Conservation (phyloP, 2,113 vertebrate genomes). For the Rhynchomys soricoides region DNA sequence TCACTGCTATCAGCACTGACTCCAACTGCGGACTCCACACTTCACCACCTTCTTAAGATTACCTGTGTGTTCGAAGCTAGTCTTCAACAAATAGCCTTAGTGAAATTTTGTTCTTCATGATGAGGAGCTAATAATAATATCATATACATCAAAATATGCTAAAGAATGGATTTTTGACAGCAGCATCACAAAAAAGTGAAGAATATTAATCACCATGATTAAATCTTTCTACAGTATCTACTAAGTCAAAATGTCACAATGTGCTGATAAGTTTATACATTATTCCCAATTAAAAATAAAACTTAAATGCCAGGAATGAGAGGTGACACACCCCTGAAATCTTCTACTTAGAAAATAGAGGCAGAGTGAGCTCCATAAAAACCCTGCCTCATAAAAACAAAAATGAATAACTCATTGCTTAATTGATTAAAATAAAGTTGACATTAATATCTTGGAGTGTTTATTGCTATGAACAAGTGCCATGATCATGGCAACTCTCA, state of each 20-base stretch:
- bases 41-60: too few species aligned
- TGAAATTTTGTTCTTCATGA: too few species aligned
- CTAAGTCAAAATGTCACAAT: not conserved
- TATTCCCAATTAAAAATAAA: not conserved
- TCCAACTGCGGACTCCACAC: too few species aligned
- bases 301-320: not conserved
- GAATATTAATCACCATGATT: not conserved
- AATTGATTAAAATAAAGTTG: not conserved
- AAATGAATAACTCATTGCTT: not conserved
- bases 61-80: too few species aligned
- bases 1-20: too few species aligned
- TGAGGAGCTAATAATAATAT: not conserved
- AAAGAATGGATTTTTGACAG: not conserved
- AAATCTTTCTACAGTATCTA: not conserved
- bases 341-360: not conserved
- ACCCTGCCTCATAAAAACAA: not conserved
- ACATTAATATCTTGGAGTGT: not conserved
- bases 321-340: not conserved
- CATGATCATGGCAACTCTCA: not conserved
- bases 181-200: not conserved
- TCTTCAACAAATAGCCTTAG: not conserved
- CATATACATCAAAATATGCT: not conserved
- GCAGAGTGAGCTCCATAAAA: not conserved
- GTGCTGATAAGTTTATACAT: not conserved
- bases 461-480: not conserved